Evolutionary conservation across 2,888 invertebrate genomes (phyloP).

Genomic region (Agrilus biguttatus): DNA sequence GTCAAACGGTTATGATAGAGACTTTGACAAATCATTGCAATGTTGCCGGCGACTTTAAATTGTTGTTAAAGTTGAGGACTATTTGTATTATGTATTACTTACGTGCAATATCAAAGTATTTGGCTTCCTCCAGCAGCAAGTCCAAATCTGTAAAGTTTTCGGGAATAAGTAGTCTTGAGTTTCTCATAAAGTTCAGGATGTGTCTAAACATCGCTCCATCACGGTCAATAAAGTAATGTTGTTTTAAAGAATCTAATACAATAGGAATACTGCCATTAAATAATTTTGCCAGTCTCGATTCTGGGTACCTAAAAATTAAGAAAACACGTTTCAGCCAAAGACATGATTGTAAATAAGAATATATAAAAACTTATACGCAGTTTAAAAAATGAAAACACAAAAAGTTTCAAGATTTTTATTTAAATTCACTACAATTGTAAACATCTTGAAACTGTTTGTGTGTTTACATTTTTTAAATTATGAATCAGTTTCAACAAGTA

Average conservation of each 20-base stretch:
- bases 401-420: too few relatives aligned
- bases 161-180: slow-evolving; percentile 75
- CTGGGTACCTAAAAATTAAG: slow-evolving; percentile 61
- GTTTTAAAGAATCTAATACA: slow-evolving; percentile 88
- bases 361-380: too few relatives aligned
- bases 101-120: slow-evolving; percentile 82
- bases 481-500: too few relatives aligned
- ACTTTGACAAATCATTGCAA: too few relatives aligned
- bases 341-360: neutral
- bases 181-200: slow-evolving; percentile 91
- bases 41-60: too few relatives aligned
- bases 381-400: too few relatives aligned
- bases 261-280: slow-evolving; percentile 94
- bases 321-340: slow-evolving; percentile 1
- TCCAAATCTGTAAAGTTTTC: slow-evolving; percentile 78
- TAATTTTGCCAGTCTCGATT: slow-evolving; percentile 80
- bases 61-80: too few relatives aligned
- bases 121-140: slow-evolving; percentile 77
- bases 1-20: too few relatives aligned
- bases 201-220: slow-evolving; percentile 97
- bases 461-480: too few relatives aligned
- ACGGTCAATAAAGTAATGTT: slow-evolving; percentile 97
- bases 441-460: too few relatives aligned
- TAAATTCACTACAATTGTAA: too few relatives aligned
- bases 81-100: slow-evolving; percentile 35